Conservation (phyloP, 2,113 vertebrate species). For the Plecotus auritus region DNA sequence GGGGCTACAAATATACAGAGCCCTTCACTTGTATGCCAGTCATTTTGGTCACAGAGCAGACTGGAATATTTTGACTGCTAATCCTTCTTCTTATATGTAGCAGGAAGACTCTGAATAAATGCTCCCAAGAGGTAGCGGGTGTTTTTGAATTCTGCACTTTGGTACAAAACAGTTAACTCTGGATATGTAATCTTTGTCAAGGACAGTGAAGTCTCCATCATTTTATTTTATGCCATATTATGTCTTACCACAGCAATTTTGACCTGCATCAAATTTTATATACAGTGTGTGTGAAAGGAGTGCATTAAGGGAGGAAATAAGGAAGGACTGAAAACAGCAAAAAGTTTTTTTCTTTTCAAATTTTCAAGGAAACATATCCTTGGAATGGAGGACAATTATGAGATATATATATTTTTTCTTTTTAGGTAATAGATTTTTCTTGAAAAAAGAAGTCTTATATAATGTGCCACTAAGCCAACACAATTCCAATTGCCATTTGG, state of each 20-base stretch:
- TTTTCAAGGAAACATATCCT: neutral
- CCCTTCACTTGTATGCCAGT: neutral
- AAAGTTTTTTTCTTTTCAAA: neutral
- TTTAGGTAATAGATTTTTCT: constrained; percentile 11
- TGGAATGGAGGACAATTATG: neutral
- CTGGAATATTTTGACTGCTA: neutral
- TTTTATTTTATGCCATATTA: neutral
- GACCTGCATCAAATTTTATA: neutral
- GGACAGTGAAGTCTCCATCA: neutral
- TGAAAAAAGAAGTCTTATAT: neutral
- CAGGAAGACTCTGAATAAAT: neutral
- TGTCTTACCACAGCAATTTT: neutral
- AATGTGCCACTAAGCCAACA: constrained; percentile 23
- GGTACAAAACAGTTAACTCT: neutral
- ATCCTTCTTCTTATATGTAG: neutral
- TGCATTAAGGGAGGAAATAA: neutral
- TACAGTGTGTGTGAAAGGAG: neutral
- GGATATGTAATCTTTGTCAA: neutral
- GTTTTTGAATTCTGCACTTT: neutral
- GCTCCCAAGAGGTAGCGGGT: neutral
- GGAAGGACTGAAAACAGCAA: neutral
- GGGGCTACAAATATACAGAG: neutral
- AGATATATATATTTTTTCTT: neutral
- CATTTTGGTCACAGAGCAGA: neutral
- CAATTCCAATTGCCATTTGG: constrained; percentile 25